Percentiles rank a stretch among this genome's conserved stretches.
Conservation (phyloP, 2,888 invertebrate species). For the Muscina levida region DNA sequence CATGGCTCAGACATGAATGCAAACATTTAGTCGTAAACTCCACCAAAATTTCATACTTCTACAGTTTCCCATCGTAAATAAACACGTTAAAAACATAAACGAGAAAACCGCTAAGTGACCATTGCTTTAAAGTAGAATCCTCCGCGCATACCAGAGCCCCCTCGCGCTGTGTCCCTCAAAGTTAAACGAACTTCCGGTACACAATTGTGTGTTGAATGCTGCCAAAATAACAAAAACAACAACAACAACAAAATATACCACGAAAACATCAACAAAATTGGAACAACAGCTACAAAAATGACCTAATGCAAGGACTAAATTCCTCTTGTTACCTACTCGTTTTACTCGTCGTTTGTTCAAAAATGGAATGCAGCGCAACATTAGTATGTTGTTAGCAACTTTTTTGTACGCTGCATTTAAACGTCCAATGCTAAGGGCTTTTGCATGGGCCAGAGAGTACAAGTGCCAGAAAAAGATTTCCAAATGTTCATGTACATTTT, state of each 20-base stretch:
- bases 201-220: conserved; percentile 35
- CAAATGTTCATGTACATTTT: conserved; percentile 41
- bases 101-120: conserved; percentile 69
- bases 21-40: background rate
- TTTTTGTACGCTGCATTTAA: background rate
- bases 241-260: conserved; percentile 4
- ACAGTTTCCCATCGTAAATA: conserved; percentile 45
- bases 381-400: conserved; percentile 8
- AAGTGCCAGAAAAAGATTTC: conserved; percentile 27
- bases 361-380: conserved; percentile 17
- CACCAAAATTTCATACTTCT: background rate
- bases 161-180: background rate
- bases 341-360: too few relatives aligned
- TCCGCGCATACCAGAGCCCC: background rate
- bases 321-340: too few relatives aligned
- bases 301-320: conserved; percentile 14
- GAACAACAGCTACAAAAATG: background rate
- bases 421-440: conserved; percentile 37
- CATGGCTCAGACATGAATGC: background rate
- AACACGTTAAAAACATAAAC: conserved; percentile 57
- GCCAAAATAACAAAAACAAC: conserved; percentile 19
- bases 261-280: conserved; percentile 4
- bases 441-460: background rate
- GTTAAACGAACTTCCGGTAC: conserved; percentile 45
- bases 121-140: conserved; percentile 65